Base-by-base conservation (phyloP, 2,113 vertebrate species). In the Perca flavescens region DNA sequence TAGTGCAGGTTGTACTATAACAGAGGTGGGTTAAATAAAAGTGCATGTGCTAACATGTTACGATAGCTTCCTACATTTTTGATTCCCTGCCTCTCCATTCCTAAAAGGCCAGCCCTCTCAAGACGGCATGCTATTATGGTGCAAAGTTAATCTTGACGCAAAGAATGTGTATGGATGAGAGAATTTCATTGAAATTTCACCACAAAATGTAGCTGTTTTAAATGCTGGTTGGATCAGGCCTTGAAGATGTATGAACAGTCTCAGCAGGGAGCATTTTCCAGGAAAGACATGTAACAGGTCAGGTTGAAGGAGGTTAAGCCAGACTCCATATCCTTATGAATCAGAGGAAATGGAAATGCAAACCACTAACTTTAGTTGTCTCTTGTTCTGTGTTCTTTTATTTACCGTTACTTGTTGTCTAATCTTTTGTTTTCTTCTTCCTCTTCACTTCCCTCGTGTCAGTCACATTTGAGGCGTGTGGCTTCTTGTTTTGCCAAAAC, bases 401-500 rank as follows among this genome's bases (percentile, higher is more conserved):
- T 11, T 49, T 8, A 16, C 16, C 71, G 58, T 1, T 63, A 52
- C 46, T 68, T 22, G 19, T 56, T 46, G 31, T 40, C 22, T 63
- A 53, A 71, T 62, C 53, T 77, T 76, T 53, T 40, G 54, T 77
- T 69, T 36, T 74, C 66, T 57, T 63, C 76, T 72, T 47, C 61
- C 57, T 21, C 43, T 74, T 56, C 56, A 75, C 49, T 57, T 71
- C 34, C 22, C 43, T 74, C 3, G 15, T 75, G 86, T 86, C 83
- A 75, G 66, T 78, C 87, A 88, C 77, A 79, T 74, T 73, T 40
- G 47, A 83, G 75, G 74, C 2, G 60, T 82, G 84, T 49, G 66
- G 86, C 65, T 86, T 86, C 86, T 86, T 91, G 74, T 89, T 90
- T 90, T 75, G 89, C 84, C 88, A 84, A 89, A 92, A 88, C 90